These are phyloP conservation scores for Empis stercorea DNA, from an alignment of 2,888 invertebrate genomes.

Conservation along the genomic window DNA sequence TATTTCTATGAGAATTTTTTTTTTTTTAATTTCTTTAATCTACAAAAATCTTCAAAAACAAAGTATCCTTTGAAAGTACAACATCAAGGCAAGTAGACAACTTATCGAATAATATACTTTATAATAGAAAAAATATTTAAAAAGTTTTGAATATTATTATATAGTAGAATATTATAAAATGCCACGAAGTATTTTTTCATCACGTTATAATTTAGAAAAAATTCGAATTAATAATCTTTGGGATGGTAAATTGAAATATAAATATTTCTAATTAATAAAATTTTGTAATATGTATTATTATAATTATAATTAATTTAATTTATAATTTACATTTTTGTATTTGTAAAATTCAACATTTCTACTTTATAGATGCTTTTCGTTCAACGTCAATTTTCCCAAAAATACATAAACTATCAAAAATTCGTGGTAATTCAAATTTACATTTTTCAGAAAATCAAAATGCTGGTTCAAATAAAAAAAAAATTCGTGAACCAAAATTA, in stretches of 20 bases:
- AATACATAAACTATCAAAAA: constrained; percentile 17
- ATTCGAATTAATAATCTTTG: constrained; percentile 20
- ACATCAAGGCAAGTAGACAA: no score
- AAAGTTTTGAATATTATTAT: no score
- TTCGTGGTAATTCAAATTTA: constrained; percentile 1
- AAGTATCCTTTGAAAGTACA: no score
- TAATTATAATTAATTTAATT: not conserved
- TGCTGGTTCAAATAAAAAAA: not conserved
- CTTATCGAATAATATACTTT: no score
- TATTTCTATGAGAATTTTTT: no score
- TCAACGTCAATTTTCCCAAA: constrained; percentile 19
- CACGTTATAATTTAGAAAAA: constrained; percentile 19
- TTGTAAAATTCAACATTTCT: not conserved
- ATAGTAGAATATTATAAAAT: no score
- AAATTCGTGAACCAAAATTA: constrained; percentile 15
- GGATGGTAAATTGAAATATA: constrained; percentile 21
- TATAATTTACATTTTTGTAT: not conserved
- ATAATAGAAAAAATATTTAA: no score
- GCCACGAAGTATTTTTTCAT: constrained; percentile 25
- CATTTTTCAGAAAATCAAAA: not conserved
- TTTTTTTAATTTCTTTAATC: no score
- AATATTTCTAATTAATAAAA: not conserved
- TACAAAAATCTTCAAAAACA: no score
- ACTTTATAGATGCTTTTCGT: constrained; percentile 7
- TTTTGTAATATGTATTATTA: not conserved